A percentile compares a stretch with the other conserved stretches of the same genome.
Evolutionary conservation across 2,113 vertebrate genomes (phyloP).

Genomic region (Podarcis cretensis): DNA sequence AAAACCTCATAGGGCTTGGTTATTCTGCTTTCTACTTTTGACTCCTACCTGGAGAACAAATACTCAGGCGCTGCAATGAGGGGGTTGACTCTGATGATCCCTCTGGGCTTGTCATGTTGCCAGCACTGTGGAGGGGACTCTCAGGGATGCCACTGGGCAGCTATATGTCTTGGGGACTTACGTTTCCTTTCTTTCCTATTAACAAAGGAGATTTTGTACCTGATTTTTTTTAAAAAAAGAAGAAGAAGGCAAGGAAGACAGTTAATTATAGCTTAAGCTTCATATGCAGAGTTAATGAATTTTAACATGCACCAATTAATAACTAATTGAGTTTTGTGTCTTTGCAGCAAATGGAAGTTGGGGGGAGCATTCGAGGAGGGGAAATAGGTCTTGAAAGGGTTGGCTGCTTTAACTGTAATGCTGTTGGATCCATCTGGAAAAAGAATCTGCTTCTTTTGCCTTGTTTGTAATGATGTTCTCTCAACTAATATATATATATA

Average conservation of each 20-base stretch:
- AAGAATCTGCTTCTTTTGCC: not conserved
- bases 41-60: accelerated
- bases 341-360: slow-evolving; percentile 57
- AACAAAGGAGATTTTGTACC: slow-evolving; percentile 70
- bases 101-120: not conserved
- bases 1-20: not conserved
- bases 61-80: not conserved
- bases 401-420: slow-evolving; percentile 63
- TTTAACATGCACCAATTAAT: slow-evolving; percentile 88
- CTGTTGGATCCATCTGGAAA: slow-evolving; percentile 24
- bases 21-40: not conserved
- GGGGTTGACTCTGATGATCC: accelerated
- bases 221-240: slow-evolving; percentile 72
- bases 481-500: not conserved
- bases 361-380: slow-evolving; percentile 42
- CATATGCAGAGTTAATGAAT: slow-evolving; percentile 85
- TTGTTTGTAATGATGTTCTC: not conserved
- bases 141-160: not conserved
- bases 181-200: slow-evolving; percentile 54
- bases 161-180: not conserved
- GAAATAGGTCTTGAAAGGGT: slow-evolving; percentile 36
- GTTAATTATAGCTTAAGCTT: slow-evolving; percentile 85
- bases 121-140: not conserved
- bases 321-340: slow-evolving; percentile 85
- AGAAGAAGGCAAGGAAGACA: slow-evolving; percentile 79